Conservation (phyloP, 1,140 invertebrate genomes). For the Pseudomyrmex gracilis region DNA sequence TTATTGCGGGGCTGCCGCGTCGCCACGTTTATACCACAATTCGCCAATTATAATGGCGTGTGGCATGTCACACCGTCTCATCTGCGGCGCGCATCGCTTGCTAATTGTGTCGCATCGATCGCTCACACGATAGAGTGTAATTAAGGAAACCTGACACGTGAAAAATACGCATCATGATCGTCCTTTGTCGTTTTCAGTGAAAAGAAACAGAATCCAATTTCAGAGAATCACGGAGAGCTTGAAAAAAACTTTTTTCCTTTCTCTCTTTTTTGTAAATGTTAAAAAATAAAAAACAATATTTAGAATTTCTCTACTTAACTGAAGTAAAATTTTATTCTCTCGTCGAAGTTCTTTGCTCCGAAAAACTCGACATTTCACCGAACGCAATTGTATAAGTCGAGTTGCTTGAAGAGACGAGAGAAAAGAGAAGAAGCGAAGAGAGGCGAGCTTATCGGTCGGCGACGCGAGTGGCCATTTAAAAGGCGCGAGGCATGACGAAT, state of each 20-base stretch:
- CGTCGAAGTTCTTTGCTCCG: neutral
- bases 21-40: slow-evolving; percentile 43
- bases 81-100: slow-evolving; percentile 38
- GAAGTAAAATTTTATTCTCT: neutral
- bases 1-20: neutral
- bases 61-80: slow-evolving; percentile 30
- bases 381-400: neutral
- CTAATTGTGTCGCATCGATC: slow-evolving; percentile 53
- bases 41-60: slow-evolving; percentile 44
- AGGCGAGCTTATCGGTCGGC: slow-evolving; percentile 30
- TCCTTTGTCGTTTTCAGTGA: no score
- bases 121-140: neutral
- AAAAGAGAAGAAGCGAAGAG: slow-evolving; percentile 3
- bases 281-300: no score
- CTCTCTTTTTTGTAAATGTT: no score
- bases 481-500: slow-evolving; percentile 63
- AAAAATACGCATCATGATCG: no score
- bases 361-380: neutral
- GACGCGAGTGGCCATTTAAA: slow-evolving; percentile 27
- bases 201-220: no score
- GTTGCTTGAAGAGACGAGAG: slow-evolving; percentile 3
- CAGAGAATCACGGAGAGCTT: no score
- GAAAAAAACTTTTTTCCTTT: no score
- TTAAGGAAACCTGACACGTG: no score
- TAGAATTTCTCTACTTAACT: no score